Percentiles rank a stretch among this genome's conserved stretches.
These are phyloP conservation scores for Channa argus DNA, from an alignment of 2,113 vertebrate genomes.

Conservation along the genomic window DNA sequence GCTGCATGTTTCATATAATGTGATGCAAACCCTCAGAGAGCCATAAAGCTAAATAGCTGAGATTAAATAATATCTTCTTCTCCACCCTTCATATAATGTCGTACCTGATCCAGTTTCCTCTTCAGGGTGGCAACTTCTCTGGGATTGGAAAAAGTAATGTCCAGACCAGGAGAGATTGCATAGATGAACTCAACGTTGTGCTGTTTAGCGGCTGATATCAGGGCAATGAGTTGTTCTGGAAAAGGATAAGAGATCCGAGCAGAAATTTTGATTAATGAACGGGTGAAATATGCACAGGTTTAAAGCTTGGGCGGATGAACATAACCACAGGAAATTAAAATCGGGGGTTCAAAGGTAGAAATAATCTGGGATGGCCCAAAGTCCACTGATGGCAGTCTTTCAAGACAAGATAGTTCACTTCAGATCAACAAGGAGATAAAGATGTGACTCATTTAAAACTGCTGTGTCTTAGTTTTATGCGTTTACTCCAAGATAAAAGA, in stretches of 20 bases:
- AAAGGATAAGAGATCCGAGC: background rate
- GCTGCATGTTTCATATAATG: constrained; percentile 14
- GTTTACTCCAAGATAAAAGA: background rate
- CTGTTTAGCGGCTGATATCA: constrained; percentile 92
- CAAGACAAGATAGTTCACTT: constrained; percentile 18
- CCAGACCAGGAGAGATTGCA: constrained; percentile 96
- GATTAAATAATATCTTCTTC: constrained; percentile 10
- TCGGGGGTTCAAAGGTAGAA: background rate
- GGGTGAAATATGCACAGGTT: no score
- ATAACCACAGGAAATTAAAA: background rate
- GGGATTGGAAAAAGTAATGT: constrained; percentile 98
- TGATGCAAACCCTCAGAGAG: background rate
- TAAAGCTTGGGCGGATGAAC: no score
- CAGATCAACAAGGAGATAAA: background rate
- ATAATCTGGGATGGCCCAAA: background rate
- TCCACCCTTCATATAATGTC: constrained; percentile 42
- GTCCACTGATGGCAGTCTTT: background rate
- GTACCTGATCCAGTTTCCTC: constrained; percentile 89
- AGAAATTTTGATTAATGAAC: background rate
- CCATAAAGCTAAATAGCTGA: constrained; percentile 32
- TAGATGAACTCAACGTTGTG: constrained; percentile 95
- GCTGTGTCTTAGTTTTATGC: no score
- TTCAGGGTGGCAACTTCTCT: constrained; percentile 93
- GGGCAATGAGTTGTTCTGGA: constrained; percentile 91
- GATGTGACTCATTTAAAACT: background rate